These are phyloP conservation scores for Sarcophaga rosellei DNA, from an alignment of 2,888 invertebrate species.

Conservation along the genomic window DNA sequence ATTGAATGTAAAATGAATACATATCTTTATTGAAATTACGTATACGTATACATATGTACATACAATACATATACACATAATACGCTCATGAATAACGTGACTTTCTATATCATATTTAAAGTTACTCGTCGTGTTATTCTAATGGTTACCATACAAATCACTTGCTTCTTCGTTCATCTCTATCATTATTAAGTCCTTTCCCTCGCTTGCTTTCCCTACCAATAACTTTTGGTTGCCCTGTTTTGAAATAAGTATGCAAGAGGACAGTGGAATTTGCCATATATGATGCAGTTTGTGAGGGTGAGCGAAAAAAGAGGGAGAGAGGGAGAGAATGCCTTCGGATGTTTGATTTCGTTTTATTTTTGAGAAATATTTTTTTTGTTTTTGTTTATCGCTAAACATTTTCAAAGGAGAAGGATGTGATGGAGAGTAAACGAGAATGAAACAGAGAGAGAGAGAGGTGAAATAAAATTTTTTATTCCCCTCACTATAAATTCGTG, in stretches of 20 bases:
- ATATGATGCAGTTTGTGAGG: background rate
- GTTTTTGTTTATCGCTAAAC: constrained; percentile 29
- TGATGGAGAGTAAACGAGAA: constrained; percentile 8
- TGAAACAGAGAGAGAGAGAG: no score
- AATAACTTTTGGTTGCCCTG: constrained; percentile 4
- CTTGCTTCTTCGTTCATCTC: no score
- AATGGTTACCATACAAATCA: no score
- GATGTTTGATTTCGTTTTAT: constrained; percentile 20
- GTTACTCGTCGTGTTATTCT: no score
- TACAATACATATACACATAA: no score
- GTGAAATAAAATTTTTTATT: background rate
- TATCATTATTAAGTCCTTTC: no score
- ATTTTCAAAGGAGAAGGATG: constrained; percentile 67
- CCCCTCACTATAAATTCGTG: background rate
- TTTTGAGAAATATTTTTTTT: constrained; percentile 29
- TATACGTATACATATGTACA: no score
- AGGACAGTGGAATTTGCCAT: constrained; percentile 11
- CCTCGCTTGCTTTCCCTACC: background rate
- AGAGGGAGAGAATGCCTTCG: background rate
- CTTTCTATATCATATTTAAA: no score
- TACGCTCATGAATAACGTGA: no score
- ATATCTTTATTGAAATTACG: no score
- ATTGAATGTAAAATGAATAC: no score
- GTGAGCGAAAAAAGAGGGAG: background rate
- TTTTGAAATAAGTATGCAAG: background rate